Conservation (phyloP, 2,113 vertebrate species). For the Syngnathoides biaculeatus region DNA sequence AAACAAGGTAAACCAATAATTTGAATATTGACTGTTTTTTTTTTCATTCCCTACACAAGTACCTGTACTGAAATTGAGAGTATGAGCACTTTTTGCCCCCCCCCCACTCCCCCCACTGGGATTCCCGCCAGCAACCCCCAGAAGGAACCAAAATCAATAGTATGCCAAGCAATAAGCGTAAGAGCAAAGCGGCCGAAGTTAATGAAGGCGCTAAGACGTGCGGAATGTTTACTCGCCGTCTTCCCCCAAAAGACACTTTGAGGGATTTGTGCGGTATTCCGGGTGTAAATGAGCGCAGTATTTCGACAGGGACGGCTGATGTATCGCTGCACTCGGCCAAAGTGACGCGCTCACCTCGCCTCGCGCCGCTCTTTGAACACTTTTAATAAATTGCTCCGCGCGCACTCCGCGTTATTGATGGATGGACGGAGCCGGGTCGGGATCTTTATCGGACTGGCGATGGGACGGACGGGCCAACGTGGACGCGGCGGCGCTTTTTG, state of each 20-base stretch:
- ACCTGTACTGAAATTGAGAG: not conserved
- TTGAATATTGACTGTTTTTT: not conserved
- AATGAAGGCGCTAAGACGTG: conserved; percentile 5
- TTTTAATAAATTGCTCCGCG: conserved; percentile 51
- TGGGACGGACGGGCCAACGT: not conserved
- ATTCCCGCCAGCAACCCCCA: not conserved
- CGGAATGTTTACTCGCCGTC: not conserved
- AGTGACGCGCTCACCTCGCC: conserved; percentile 34
- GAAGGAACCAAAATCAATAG: not conserved
- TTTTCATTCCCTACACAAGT: not conserved
- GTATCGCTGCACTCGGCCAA: conserved; percentile 28
- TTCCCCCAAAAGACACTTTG: conserved; percentile 3
- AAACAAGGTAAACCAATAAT: not conserved
- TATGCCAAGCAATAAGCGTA: not conserved
- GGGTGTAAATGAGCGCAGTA: conserved; percentile 13
- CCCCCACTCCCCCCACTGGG: conserved; percentile 12
- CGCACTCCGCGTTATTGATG: conserved; percentile 46
- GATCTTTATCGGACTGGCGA: not conserved
- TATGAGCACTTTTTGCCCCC: not conserved
- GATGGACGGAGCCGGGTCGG: conserved; percentile 24
- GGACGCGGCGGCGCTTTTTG: not conserved
- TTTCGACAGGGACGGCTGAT: conserved; percentile 34
- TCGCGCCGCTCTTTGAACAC: conserved; percentile 33
- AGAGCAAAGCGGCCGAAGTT: conserved; percentile 2
- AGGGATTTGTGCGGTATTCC: conserved; percentile 10